Evolutionary conservation across 1,140 invertebrate species (phyloP).

Genomic region (Andrena cerasifolii): DNA sequence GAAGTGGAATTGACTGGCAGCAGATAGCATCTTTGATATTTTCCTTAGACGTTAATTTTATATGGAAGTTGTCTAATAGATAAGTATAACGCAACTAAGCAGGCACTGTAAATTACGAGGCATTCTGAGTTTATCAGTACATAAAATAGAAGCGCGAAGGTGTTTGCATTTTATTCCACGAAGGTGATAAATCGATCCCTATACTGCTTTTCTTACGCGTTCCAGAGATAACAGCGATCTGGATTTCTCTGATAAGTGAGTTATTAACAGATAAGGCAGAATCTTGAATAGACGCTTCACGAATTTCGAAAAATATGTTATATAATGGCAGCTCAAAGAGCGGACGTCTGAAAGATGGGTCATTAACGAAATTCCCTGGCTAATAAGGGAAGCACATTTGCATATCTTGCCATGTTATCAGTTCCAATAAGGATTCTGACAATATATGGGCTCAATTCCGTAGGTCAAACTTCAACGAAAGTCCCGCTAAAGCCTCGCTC

Average conservation of each 20-base stretch:
- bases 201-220: neutral
- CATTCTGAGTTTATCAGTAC: neutral
- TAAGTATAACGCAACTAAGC: neutral
- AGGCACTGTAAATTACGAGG: neutral
- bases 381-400: no score
- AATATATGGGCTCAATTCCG: no score
- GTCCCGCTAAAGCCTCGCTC: no score
- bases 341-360: no score
- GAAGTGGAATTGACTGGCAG: no score
- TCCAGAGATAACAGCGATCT: conserved; percentile 3
- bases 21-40: no score
- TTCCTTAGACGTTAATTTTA: no score
- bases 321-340: neutral
- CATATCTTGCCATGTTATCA: no score
- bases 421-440: no score
- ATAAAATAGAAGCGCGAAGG: neutral
- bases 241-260: conserved; percentile 16
- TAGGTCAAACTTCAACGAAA: no score
- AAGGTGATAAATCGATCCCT: conserved; percentile 2
- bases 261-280: conserved; percentile 24
- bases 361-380: no score
- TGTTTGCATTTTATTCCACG: conserved; percentile 6
- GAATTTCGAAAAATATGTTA: neutral
- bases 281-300: neutral
- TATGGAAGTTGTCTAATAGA: neutral